Percentiles rank a stretch among this genome's conserved stretches.
phyloP scores from a whole-genome alignment of 2,113 vertebrate species.

The Drymodes brunneopygia region DNA sequence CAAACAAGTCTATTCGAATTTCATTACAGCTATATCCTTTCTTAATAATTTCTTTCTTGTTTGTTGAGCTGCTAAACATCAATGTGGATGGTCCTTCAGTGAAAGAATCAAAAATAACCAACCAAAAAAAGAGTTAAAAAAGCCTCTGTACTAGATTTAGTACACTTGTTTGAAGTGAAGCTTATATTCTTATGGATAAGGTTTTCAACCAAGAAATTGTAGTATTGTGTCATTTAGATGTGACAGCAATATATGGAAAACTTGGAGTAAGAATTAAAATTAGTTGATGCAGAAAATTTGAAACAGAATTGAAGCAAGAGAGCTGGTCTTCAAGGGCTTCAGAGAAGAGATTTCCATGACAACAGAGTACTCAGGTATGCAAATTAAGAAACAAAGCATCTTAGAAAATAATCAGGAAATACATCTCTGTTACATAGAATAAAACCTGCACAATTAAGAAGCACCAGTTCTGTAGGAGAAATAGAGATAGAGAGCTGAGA shows the following conservation, averaged over 20 bases:
- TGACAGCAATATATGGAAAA: background rate
- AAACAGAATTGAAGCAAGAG: conserved; percentile 47
- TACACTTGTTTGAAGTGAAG: background rate
- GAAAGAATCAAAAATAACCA: background rate
- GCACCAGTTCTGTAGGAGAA: background rate
- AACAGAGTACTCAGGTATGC: conserved; percentile 75
- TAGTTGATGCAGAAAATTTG: conserved; percentile 35
- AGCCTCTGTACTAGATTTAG: background rate
- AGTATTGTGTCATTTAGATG: background rate
- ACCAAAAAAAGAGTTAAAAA: background rate
- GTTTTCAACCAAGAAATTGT: background rate
- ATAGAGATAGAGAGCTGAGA: background rate
- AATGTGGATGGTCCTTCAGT: background rate
- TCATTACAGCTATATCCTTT: background rate
- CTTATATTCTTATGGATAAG: background rate
- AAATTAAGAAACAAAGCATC: conserved; percentile 69
- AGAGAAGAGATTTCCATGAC: conserved; percentile 74
- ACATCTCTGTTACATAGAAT: conserved; percentile 33
- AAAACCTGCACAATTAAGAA: conserved; percentile 25
- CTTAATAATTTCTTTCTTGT: background rate
- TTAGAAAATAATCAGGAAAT: conserved; percentile 68
- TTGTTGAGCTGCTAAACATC: background rate
- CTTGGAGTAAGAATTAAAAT: conserved; percentile 19
- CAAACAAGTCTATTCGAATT: background rate
- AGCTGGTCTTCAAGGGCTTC: conserved; percentile 66